Conservation (phyloP, 2,888 invertebrate species). For the Erebia ligea region DNA sequence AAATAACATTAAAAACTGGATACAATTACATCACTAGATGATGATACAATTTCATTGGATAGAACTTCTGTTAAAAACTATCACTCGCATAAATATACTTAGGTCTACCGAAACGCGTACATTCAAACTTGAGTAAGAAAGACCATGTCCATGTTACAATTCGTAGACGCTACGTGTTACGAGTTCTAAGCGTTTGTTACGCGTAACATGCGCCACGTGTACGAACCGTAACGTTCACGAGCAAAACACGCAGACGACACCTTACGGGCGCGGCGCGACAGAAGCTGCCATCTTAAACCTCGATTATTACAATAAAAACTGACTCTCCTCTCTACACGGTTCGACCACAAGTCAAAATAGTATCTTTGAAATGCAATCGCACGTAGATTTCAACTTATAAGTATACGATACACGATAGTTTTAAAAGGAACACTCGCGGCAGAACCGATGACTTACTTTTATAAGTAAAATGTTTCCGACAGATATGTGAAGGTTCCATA, state of each 20-base stretch:
- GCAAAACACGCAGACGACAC: conserved; percentile 26
- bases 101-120: conserved; percentile 40
- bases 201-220: conserved; percentile 27
- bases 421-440: conserved; percentile 39
- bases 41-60: conserved; percentile 41
- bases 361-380: conserved; percentile 33
- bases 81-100: conserved; percentile 40
- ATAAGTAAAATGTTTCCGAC: conserved; percentile 35
- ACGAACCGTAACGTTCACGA: conserved; percentile 17
- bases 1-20: conserved; percentile 38
- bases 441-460: conserved; percentile 34
- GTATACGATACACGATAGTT: conserved; percentile 32
- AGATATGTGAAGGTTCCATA: conserved; percentile 41
- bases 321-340: conserved; percentile 32
- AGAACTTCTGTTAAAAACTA: conserved; percentile 35
- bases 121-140: conserved; percentile 33
- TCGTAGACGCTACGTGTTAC: conserved; percentile 9
- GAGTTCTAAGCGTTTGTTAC: conserved; percentile 20
- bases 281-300: conserved; percentile 17
- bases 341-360: conserved; percentile 38
- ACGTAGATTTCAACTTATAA: conserved; percentile 31
- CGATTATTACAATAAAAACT: conserved; percentile 28
- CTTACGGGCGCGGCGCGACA: conserved; percentile 23
- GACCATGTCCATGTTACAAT: conserved; percentile 17
- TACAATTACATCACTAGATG: conserved; percentile 40